phyloP scores from a whole-genome alignment of 2,113 vertebrate genomes.

The Hippocampus barbouri region DNA sequence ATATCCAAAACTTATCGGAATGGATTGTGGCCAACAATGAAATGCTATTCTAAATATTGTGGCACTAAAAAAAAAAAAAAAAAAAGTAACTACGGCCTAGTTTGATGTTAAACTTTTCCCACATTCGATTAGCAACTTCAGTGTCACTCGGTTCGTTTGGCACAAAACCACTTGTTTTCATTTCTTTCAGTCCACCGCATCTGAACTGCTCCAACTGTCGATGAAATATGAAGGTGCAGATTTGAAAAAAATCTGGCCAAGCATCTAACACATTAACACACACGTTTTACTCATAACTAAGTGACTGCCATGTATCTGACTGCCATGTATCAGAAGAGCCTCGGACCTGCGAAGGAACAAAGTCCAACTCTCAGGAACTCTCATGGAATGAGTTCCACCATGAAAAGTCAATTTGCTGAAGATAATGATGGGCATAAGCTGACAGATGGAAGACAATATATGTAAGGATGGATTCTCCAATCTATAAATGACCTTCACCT shows the following conservation, averaged over 20 bases:
- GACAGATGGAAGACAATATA: slow-evolving; percentile 24
- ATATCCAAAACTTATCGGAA: too few species aligned
- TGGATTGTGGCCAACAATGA: too few species aligned
- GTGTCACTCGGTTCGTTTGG: too few species aligned
- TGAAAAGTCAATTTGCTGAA: neutral
- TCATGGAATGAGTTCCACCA: neutral
- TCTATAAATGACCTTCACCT: slow-evolving; percentile 42
- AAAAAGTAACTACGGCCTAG: too few species aligned
- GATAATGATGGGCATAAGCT: neutral
- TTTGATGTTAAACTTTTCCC: too few species aligned
- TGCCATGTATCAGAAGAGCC: neutral
- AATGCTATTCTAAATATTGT: too few species aligned
- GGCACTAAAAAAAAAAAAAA: too few species aligned
- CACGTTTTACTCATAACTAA: neutral
- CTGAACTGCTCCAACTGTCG: neutral
- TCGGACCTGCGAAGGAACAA: neutral
- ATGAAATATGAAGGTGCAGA: neutral
- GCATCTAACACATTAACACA: neutral
- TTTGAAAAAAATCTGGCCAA: neutral
- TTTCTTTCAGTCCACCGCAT: neutral
- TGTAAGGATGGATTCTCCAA: slow-evolving; percentile 30
- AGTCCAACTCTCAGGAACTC: slow-evolving; percentile 1
- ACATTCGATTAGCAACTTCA: too few species aligned
- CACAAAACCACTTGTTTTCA: too few species aligned
- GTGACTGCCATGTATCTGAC: too few species aligned